A percentile compares a stretch with the other conserved stretches of the same genome.
These are phyloP conservation scores for Clavelina lepadiformis DNA, from an alignment of 23 tunicate genomes.

Conservation along the genomic window DNA sequence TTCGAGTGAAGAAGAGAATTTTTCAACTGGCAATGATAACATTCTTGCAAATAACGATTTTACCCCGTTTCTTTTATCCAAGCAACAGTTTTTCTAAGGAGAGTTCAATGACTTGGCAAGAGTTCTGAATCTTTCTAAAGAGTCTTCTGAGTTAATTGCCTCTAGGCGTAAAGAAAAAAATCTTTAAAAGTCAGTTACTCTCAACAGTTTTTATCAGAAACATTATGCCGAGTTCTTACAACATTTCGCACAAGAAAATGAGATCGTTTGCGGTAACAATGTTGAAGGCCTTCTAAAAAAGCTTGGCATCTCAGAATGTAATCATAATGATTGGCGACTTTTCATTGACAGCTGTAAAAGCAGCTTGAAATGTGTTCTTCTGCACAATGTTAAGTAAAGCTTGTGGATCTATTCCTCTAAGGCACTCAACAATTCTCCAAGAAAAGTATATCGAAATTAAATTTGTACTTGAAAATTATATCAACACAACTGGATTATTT, in stretches of 20 bases:
- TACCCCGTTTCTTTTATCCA: conserved; percentile 17
- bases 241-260: conserved; percentile 18
- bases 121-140: conserved; percentile 13
- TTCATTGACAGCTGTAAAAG: conserved; percentile 11
- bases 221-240: conserved; percentile 6
- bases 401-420: conserved; percentile 16
- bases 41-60: conserved; percentile 12
- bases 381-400: conserved; percentile 21
- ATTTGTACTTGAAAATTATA: conserved; percentile 18
- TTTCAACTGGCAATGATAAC: conserved; percentile 6
- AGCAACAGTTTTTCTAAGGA: too few species aligned
- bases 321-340: conserved; percentile 12
- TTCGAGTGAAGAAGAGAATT: conserved; percentile 2
- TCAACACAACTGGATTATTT: conserved; percentile 15
- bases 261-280: conserved; percentile 8
- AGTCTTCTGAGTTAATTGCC: conserved; percentile 17
- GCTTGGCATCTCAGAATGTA: conserved; percentile 1
- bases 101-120: conserved; percentile 22
- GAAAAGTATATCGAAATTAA: conserved; percentile 13
- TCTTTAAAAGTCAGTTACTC: conserved; percentile 9
- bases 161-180: conserved; percentile 15
- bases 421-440: too few species aligned
- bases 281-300: conserved; percentile 25
- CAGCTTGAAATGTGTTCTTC: conserved; percentile 7
- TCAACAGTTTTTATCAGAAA: conserved; percentile 11